Base-by-base conservation (phyloP, 2,888 invertebrate genomes). In the Sesia apiformis region DNA sequence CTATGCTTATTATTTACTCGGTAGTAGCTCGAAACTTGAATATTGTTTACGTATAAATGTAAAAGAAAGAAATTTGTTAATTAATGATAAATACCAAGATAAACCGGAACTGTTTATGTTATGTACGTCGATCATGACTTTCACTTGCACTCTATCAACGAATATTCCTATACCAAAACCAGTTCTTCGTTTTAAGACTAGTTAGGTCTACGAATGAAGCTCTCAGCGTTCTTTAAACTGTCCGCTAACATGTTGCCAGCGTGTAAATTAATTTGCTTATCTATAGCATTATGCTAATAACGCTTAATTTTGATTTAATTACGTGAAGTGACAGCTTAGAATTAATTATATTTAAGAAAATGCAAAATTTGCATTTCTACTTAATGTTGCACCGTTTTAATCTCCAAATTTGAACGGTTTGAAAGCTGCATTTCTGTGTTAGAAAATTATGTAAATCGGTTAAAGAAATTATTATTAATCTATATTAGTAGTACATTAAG, bases 111-210 rank as follows among this genome's bases (percentile, higher is more conserved):
- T 84, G 72, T 80, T 78, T 79, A 68, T 74, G 74, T 77, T 40
- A n/a, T 51, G 38, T 43, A 55, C 39, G 51, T 52, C 39, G 52
- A 80, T 84, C 79, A 81, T 81, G 78, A 86, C 88, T 88, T 88
- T 88, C 88, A 87, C 88, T 87, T 80, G 74, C 82, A 84, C 80
- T 84, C 81, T 75, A 84, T 84, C 84, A 81, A 75, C 78, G 74
- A 80, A 85, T 83, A 86, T 81, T 84, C 77, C 68, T 69, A 77
- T 74, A 57, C 67, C 69, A 83, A 23, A 85, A 87, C 86, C 82
- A 75, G 86, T 86, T 86, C 70, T 72, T 64, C 60, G 67, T 68
- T 72, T 73, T 66, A 64, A 71, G 66, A 70, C 73, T 70, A 72
- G 74, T 70, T 72, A 73, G 70, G 66, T 68, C 72, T 69, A 72